phyloP scores from a whole-genome alignment of 2,888 invertebrate genomes.

The Pterostichus niger region DNA sequence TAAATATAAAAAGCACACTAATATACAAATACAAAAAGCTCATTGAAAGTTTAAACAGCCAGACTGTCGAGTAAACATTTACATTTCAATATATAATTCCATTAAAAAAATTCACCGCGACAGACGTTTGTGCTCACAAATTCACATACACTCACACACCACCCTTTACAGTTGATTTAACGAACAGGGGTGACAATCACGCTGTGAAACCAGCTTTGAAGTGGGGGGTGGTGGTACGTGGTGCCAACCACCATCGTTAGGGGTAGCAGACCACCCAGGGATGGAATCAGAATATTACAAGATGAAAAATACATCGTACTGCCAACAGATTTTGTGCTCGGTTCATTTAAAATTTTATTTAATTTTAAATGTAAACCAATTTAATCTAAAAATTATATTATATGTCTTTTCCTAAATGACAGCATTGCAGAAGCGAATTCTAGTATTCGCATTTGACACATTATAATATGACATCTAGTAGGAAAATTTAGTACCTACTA shows the following conservation, averaged over 20 bases:
- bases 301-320: neutral
- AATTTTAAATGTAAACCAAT: neutral
- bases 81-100: conserved; percentile 53
- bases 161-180: conserved; percentile 56
- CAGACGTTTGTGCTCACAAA: conserved; percentile 19
- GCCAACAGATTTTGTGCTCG: too few relatives aligned
- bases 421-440: too few relatives aligned
- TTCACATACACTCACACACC: neutral
- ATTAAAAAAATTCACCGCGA: conserved; percentile 42
- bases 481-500: too few relatives aligned
- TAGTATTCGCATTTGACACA: too few relatives aligned
- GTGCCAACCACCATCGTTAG: neutral
- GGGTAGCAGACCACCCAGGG: neutral
- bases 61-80: conserved; percentile 48
- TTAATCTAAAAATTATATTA: too few relatives aligned
- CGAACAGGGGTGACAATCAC: conserved; percentile 54
- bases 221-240: neutral
- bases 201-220: conserved; percentile 11
- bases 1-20: conserved; percentile 17
- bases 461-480: too few relatives aligned
- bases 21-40: conserved; percentile 2
- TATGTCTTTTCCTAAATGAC: too few relatives aligned
- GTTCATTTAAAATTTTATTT: neutral
- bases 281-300: conserved; percentile 21
- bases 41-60: conserved; percentile 44